These are phyloP conservation scores for Drosophila phalerata DNA, from an alignment of 2,888 invertebrate genomes.

Conservation along the genomic window DNA sequence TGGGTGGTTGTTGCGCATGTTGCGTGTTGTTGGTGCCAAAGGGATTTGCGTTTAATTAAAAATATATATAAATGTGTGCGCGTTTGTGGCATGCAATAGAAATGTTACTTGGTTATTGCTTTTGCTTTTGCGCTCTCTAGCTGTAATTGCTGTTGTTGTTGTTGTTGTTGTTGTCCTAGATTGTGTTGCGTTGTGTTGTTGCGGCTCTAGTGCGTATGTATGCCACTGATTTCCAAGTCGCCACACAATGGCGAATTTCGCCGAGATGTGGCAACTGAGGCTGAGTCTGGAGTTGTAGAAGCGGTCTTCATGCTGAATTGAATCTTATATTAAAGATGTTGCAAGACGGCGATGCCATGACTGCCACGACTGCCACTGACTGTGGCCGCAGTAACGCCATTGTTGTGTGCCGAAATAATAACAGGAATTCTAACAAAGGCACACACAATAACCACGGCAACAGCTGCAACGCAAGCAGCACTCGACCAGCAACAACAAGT, in stretches of 20 bases:
- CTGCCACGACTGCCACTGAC: not conserved
- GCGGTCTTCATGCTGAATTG: constrained; percentile 67
- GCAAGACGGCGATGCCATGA: constrained; percentile 54
- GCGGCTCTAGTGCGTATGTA: constrained; percentile 53
- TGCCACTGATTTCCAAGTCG: constrained; percentile 56
- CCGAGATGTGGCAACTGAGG: constrained; percentile 20
- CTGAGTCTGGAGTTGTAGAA: not conserved
- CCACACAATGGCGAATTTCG: constrained; percentile 55
- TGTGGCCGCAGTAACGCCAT: constrained; percentile 43
- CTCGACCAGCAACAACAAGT: constrained; percentile 66
- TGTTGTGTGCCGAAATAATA: constrained; percentile 72
- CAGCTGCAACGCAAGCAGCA: constrained; percentile 67
- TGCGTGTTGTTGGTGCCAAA: constrained; percentile 69
- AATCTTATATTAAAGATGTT: constrained; percentile 79
- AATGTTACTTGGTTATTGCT: constrained; percentile 75
- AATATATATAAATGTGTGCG: constrained; percentile 68
- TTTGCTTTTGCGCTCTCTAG: constrained; percentile 64
- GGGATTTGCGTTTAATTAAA: constrained; percentile 78
- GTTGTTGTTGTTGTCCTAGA: constrained; percentile 34
- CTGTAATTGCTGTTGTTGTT: constrained; percentile 45
- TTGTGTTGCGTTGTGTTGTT: constrained; percentile 35
- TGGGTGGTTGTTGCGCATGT: constrained; percentile 26
- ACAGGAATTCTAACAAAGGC: constrained; percentile 71
- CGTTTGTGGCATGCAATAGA: constrained; percentile 73
- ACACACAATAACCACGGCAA: constrained; percentile 74